These are phyloP conservation scores for Philhelius pedissequus DNA, from an alignment of 2,888 invertebrate species.

Conservation along the genomic window DNA sequence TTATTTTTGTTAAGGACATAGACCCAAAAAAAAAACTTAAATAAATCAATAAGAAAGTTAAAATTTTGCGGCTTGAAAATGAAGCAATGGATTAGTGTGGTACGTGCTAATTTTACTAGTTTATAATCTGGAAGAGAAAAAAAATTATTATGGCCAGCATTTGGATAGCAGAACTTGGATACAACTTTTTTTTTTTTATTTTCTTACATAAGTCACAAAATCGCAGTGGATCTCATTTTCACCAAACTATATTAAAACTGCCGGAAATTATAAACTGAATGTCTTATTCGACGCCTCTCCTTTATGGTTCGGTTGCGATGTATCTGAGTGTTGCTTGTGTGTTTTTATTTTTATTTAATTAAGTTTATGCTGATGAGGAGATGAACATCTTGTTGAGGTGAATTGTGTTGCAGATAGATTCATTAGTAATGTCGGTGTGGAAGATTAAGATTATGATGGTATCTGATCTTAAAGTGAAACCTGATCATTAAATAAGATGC, in stretches of 20 bases:
- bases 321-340: not conserved
- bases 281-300: conserved; percentile 24
- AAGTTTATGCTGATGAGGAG: conserved; percentile 15
- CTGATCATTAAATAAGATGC: conserved; percentile 57
- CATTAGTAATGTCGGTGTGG: conserved; percentile 2
- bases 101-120: conserved; percentile 30
- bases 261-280: conserved; percentile 34
- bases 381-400: conserved; percentile 32
- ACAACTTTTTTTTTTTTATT: not conserved
- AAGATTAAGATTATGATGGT: conserved; percentile 17
- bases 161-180: not conserved
- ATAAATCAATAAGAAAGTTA: not conserved
- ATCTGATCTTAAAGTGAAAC: conserved; percentile 50
- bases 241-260: conserved; percentile 3
- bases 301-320: conserved; percentile 16
- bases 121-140: not conserved
- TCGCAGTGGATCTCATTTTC: conserved; percentile 4
- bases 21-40: not conserved
- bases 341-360: conserved; percentile 17
- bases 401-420: conserved; percentile 36
- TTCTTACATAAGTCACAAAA: conserved; percentile 8
- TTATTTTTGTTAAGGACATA: not conserved
- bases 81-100: conserved; percentile 62
- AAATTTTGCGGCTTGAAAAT: conserved; percentile 14
- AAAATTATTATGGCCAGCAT: not conserved